Evolutionary conservation across 1,140 invertebrate genomes (phyloP), one percentile per base, ranked within the genome.

Genomic region (Halictus rubicundus): DNA sequence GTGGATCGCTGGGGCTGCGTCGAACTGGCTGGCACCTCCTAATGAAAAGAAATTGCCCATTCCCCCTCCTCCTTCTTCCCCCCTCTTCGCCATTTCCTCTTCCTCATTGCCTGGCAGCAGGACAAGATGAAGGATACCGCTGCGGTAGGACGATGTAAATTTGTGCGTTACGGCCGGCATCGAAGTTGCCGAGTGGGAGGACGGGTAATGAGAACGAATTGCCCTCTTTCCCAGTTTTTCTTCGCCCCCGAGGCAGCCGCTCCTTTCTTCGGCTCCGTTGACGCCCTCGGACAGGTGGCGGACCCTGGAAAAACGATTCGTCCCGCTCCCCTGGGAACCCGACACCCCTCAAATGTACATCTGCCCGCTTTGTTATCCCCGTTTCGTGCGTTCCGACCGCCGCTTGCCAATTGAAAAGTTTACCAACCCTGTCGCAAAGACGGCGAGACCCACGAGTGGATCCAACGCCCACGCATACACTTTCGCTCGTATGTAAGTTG

Each of bases 181-280:
- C 83, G 78, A 80, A 83, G 81, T 83, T 81, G 69, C 70, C 37
- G 2, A 52, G 39, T n/a, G 52, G 25, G 25, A 32, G 61, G 69
- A 60, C 65, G 82, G 74, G 79, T 86, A 86, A 86, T 86, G 84
- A 78, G 76, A 86, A 86, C 84, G 84, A 82, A 86, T 86, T 73
- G 80, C 82, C 79, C 80, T 84, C 81, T 80, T 82, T 68, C 63
- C 70, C 46, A 57, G 68, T 75, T 82, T 74, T 82, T 73, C 80
- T 59, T 77, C 60, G 59, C 39, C 68, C 68, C 57, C 46, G 52
- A 12, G 37, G 25, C 46, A 8, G 21, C 46, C 12, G 7, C 60
- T 32, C 27, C 2, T n/a, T 39, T 19, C 59, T 66, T 32, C 63
- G 60, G 9, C 61, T 78, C 69, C 72, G 68, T 84, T 78, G 84